Percentiles rank a stretch among this genome's conserved stretches.
These are phyloP conservation scores for Cyrtorhinus lividipennis DNA, from an alignment of 1,140 invertebrate species.

Conservation along the genomic window DNA sequence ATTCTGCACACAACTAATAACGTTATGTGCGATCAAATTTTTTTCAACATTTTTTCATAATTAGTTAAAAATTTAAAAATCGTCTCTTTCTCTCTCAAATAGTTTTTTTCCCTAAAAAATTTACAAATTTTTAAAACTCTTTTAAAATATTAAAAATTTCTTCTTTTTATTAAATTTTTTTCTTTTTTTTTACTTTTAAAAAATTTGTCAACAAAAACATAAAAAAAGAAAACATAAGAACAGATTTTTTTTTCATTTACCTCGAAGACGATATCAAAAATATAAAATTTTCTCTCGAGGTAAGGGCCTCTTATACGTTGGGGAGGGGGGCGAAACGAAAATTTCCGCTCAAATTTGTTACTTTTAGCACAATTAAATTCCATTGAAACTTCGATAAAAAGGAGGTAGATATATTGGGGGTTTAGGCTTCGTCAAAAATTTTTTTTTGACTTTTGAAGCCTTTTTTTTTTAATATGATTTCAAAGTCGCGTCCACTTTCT, in stretches of 20 bases:
- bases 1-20: constrained; percentile 23
- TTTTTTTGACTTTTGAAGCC: not conserved
- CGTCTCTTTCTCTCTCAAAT: constrained; percentile 21
- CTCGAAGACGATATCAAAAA: constrained; percentile 18
- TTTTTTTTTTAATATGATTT: not conserved
- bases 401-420: not conserved
- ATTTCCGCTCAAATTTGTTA: constrained; percentile 18
- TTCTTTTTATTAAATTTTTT: constrained; percentile 8
- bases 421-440: not conserved
- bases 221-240: constrained; percentile 21
- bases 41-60: constrained; percentile 12
- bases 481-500: not conserved
- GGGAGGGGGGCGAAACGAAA: constrained; percentile 12
- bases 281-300: constrained; percentile 18
- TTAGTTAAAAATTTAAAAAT: constrained; percentile 20
- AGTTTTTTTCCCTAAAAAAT: constrained; percentile 16
- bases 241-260: constrained; percentile 16
- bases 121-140: constrained; percentile 21
- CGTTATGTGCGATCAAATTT: constrained; percentile 22
- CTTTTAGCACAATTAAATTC: not conserved
- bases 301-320: constrained; percentile 17
- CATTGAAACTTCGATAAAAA: not conserved
- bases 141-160: constrained; percentile 16
- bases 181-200: constrained; percentile 17
- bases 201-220: constrained; percentile 19